Conservation (phyloP, 2,797 vertebrate species). For the Phrynocephalus forsythii region DNA sequence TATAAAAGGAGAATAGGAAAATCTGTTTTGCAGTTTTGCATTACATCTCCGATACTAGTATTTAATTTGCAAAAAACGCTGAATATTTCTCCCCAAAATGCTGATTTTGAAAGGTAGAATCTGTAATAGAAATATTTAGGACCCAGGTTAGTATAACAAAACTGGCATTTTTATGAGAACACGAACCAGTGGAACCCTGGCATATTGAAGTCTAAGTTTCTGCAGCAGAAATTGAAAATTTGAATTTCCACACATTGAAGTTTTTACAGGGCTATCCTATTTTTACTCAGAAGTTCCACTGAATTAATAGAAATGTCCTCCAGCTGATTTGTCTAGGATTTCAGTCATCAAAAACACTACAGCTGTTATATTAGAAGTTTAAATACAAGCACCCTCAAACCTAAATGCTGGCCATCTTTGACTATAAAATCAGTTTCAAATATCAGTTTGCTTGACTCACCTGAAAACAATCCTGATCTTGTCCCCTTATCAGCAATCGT, state of each 20-base stretch:
- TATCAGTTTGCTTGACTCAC: conserved; percentile 71
- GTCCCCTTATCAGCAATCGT: conserved; percentile 90
- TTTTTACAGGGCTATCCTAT: background rate
- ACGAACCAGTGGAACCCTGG: background rate
- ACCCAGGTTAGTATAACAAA: background rate
- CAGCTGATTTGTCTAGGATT: background rate
- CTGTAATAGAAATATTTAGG: background rate
- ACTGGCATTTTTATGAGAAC: background rate
- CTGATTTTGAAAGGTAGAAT: background rate
- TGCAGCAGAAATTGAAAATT: background rate
- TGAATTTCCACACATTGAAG: background rate
- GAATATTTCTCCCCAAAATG: background rate
- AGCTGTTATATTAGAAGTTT: background rate
- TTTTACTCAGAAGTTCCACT: background rate
- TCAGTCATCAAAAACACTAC: too few relatives aligned
- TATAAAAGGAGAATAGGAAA: background rate
- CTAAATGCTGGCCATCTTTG: background rate
- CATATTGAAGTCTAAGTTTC: background rate
- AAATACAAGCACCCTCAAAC: background rate
- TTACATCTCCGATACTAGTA: background rate
- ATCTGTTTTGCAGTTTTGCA: background rate
- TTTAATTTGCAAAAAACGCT: background rate
- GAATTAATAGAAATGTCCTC: background rate
- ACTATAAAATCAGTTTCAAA: background rate
- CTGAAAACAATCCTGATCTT: conserved; percentile 98